A percentile compares a stretch with the other conserved stretches of the same genome.
These are phyloP conservation scores for Drosophila funebris DNA, from an alignment of 1,140 invertebrate species.

Conservation along the genomic window DNA sequence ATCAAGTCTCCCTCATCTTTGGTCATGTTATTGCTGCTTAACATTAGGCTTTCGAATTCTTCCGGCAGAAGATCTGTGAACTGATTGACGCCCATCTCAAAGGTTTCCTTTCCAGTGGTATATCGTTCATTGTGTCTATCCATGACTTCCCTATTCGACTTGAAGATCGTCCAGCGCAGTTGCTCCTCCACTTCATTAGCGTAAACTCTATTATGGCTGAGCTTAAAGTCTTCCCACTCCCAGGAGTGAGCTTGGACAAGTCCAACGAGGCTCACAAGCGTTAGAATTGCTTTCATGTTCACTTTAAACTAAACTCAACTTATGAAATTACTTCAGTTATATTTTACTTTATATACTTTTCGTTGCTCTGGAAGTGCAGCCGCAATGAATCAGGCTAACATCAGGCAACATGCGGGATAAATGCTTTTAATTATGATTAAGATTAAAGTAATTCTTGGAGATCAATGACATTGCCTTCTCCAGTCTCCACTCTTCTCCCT, in stretches of 20 bases:
- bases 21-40: constrained; percentile 84
- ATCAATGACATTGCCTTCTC: too few relatives aligned
- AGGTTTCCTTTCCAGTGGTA: constrained; percentile 87
- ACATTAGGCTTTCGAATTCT: constrained; percentile 89
- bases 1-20: constrained; percentile 88
- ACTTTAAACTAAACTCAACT: constrained; percentile 86
- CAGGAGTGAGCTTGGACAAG: constrained; percentile 91
- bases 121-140: constrained; percentile 91
- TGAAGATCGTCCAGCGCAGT: constrained; percentile 92
- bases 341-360: constrained; percentile 89
- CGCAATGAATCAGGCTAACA: not conserved
- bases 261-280: constrained; percentile 85
- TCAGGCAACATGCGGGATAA: not conserved
- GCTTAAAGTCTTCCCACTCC: constrained; percentile 73
- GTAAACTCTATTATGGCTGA: constrained; percentile 88
- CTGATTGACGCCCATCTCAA: constrained; percentile 89
- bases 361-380: not conserved
- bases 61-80: constrained; percentile 92
- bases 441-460: too few relatives aligned
- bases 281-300: not conserved
- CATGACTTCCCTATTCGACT: constrained; percentile 92
- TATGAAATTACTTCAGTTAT: constrained; percentile 94
- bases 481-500: too few relatives aligned
- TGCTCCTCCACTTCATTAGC: constrained; percentile 88
- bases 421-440: too few relatives aligned